Base-by-base conservation (phyloP, 2,888 invertebrate species). In the Trachelus troglodyta region DNA sequence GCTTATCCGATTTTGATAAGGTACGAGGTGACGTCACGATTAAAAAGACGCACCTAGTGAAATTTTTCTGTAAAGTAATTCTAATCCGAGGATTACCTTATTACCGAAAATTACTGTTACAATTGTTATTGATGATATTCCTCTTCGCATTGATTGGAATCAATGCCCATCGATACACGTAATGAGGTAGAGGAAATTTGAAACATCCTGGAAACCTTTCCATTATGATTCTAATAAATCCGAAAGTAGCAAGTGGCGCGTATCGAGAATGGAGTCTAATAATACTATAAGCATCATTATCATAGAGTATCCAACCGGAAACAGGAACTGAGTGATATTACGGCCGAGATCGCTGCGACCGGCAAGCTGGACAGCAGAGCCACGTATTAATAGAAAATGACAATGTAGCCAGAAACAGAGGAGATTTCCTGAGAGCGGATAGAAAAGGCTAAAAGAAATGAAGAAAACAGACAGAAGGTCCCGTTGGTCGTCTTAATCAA, bases 311-410 rank as follows among this genome's bases (percentile, higher is more conserved):
- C 81, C 79, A 56, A 40, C 79, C 80, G 80, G 82, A 87, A 85
- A 85, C 82, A 78, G 81, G 82, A 84, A 85, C 75, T 71, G 80
- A 84, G 79, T 77, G 75, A 71, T 71, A 71, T 56, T 56, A 56
- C 56, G 23, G 56, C 56, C 56, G 56, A 56, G 56, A 56, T 56
- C 56, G 23, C 23, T 56, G 56, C 56, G 56, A 9, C 9, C 23
- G 23, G 56, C 23, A 56, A 56, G 23, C 56, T 23, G 56, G 56
- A 23, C 56, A 23, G 4, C 15, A 23, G 56, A 56, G 56, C 56
- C 23, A 9, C 56, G 56, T 56, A 56, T 56, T 23, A 56, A 23
- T 56, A 56, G 56, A 56, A 15, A 56, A 56, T 9, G 56, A 56
- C 56, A 56, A 56, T 2, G 23, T 56, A 56, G 23, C 1, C 56